These are phyloP conservation scores for Australoheros facetus DNA, from an alignment of 2,797 vertebrate species.

Conservation along the genomic window DNA sequence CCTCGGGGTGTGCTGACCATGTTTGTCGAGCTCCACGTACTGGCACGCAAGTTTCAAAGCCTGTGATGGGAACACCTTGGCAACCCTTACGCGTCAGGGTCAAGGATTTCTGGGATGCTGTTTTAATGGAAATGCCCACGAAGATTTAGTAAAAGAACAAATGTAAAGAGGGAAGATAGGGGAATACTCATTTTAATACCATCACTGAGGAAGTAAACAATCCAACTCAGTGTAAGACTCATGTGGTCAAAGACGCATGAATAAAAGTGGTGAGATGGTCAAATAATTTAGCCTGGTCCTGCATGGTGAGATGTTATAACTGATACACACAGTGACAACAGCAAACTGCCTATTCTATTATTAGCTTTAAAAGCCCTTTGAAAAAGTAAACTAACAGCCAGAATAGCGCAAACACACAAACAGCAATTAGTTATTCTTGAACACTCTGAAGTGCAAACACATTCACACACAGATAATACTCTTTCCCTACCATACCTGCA, in stretches of 20 bases:
- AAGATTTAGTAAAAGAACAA: constrained; percentile 8
- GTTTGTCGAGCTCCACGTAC: constrained; percentile 35
- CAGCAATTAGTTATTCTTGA: not conserved
- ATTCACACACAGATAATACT: constrained; percentile 3
- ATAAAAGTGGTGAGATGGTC: constrained; percentile 4
- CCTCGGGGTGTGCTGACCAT: constrained; percentile 30
- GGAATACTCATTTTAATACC: constrained; percentile 6
- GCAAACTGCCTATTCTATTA: not conserved
- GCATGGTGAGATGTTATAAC: not conserved
- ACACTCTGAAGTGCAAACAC: not conserved
- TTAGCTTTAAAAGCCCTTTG: not conserved
- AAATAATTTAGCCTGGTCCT: not conserved
- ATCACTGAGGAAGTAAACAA: not conserved
- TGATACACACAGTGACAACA: not conserved
- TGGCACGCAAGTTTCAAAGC: constrained; percentile 30
- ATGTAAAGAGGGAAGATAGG: not conserved
- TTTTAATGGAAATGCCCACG: constrained; percentile 9
- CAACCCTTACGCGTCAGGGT: constrained; percentile 6
- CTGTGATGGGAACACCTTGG: not conserved
- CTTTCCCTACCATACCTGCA: constrained; percentile 63
- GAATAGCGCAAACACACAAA: not conserved
- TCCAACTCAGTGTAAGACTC: not conserved
- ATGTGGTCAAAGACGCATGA: not conserved
- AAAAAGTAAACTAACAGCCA: not conserved
- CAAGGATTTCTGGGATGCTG: constrained; percentile 27